Conservation (phyloP, 1,140 invertebrate genomes). For the Aphis gossypii region DNA sequence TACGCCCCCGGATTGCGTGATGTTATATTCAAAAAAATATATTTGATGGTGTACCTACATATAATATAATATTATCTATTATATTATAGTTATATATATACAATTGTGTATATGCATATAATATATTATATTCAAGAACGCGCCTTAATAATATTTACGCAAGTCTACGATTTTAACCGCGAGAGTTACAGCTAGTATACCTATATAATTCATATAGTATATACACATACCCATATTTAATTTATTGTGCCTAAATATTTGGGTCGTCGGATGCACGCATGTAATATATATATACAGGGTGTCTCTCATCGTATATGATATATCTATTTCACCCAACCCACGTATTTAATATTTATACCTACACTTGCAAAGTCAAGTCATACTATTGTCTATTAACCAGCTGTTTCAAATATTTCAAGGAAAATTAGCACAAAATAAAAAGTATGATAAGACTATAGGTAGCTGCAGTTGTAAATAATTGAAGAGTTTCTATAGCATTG, state of each 20-base stretch:
- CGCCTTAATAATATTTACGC: neutral
- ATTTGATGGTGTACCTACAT: neutral
- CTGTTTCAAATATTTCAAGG: neutral
- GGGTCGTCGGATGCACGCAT: neutral
- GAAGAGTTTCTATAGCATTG: no score
- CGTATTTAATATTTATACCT: no score
- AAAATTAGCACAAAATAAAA: neutral
- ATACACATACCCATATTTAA: neutral
- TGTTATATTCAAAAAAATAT: neutral
- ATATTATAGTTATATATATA: slow-evolving; percentile 3
- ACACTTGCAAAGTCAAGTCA: neutral
- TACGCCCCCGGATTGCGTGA: neutral
- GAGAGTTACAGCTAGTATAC: neutral
- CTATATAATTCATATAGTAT: neutral
- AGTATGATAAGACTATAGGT: neutral
- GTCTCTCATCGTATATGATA: neutral
- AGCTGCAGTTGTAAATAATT: neutral
- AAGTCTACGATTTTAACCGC: neutral
- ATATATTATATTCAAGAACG: neutral
- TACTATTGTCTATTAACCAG: neutral
- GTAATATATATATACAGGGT: neutral
- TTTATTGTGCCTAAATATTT: neutral
- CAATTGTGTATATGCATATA: neutral
- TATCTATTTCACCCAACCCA: neutral
- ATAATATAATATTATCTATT: neutral